Percentiles rank a stretch among this genome's conserved stretches.
These are phyloP conservation scores for Porites cylindrica DNA, from an alignment of 92 coral and sea anemone species.

Conservation along the genomic window DNA sequence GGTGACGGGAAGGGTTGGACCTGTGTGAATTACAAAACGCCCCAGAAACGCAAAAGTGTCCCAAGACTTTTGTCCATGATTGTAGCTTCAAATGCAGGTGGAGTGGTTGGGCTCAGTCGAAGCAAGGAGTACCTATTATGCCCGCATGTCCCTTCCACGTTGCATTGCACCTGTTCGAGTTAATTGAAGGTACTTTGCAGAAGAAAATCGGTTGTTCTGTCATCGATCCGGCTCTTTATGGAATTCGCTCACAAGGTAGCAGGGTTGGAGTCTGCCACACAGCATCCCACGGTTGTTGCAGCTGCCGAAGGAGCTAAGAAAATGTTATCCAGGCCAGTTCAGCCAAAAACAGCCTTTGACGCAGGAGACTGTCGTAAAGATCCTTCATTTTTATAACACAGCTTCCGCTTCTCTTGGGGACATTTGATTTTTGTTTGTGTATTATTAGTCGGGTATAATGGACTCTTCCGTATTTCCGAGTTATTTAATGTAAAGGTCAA, in stretches of 20 bases:
- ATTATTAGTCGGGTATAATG: slow-evolving; percentile 67
- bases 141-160: slow-evolving; percentile 44
- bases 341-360: slow-evolving; percentile 72
- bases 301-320: slow-evolving; percentile 63
- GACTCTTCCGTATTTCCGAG: slow-evolving; percentile 63
- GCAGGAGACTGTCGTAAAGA: slow-evolving; percentile 32
- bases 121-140: slow-evolving; percentile 21
- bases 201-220: not conserved
- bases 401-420: slow-evolving; percentile 39
- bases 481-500: slow-evolving; percentile 32
- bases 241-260: slow-evolving; percentile 64
- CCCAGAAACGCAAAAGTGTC: too few relatives aligned
- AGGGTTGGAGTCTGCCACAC: slow-evolving; percentile 59
- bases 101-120: slow-evolving; percentile 31
- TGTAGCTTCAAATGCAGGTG: not conserved
- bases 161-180: slow-evolving; percentile 43
- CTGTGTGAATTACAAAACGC: too few relatives aligned
- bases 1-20: too few relatives aligned
- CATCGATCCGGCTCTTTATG: slow-evolving; percentile 31
- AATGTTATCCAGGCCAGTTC: slow-evolving; percentile 57
- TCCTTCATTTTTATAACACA: slow-evolving; percentile 41
- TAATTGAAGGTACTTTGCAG: slow-evolving; percentile 5
- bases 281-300: slow-evolving; percentile 62
- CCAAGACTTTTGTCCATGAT: too few relatives aligned
- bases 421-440: slow-evolving; percentile 62